Percentiles rank a stretch among this genome's conserved stretches.
Evolutionary conservation across 1,140 invertebrate genomes (phyloP).

Genomic region (Drosophila bifasciata): DNA sequence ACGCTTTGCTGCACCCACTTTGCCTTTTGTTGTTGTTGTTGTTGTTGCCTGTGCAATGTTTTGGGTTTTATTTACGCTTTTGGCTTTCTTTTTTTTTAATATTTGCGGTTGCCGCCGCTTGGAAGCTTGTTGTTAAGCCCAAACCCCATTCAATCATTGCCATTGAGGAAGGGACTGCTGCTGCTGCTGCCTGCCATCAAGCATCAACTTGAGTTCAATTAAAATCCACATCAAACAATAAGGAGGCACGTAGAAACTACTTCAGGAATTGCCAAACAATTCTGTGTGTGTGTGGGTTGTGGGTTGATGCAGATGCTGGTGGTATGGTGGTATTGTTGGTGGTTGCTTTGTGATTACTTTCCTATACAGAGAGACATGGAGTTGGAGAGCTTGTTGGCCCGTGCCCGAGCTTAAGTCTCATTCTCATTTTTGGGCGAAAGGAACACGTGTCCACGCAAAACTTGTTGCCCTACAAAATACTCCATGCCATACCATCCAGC

Average conservation of each 20-base stretch:
- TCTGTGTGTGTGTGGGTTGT: constrained; percentile 9
- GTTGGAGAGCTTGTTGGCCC: constrained; percentile 8
- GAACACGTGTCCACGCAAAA: constrained; percentile 53
- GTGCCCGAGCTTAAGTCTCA: constrained; percentile 50
- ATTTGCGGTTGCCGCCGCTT: constrained; percentile 77
- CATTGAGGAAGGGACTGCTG: too few relatives aligned
- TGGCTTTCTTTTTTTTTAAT: constrained; percentile 67
- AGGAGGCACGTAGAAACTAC: constrained; percentile 82
- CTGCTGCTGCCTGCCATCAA: too few relatives aligned
- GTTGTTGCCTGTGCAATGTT: too few relatives aligned
- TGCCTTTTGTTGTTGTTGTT: constrained; percentile 23
- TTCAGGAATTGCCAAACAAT: constrained; percentile 56
- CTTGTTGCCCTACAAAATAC: constrained; percentile 50
- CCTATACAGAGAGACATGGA: not conserved
- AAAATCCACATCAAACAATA: constrained; percentile 84
- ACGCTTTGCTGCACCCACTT: constrained; percentile 52
- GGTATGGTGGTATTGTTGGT: constrained; percentile 1
- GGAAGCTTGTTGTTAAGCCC: constrained; percentile 57
- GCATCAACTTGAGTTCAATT: constrained; percentile 83
- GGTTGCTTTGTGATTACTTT: not conserved
- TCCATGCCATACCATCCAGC: not conserved
- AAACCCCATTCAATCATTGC: too few relatives aligned
- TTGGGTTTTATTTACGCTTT: constrained; percentile 12
- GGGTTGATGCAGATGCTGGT: constrained; percentile 1
- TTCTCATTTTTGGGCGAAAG: constrained; percentile 8